Conservation (phyloP, 2,888 invertebrate species). For the Lamproptera curius region DNA sequence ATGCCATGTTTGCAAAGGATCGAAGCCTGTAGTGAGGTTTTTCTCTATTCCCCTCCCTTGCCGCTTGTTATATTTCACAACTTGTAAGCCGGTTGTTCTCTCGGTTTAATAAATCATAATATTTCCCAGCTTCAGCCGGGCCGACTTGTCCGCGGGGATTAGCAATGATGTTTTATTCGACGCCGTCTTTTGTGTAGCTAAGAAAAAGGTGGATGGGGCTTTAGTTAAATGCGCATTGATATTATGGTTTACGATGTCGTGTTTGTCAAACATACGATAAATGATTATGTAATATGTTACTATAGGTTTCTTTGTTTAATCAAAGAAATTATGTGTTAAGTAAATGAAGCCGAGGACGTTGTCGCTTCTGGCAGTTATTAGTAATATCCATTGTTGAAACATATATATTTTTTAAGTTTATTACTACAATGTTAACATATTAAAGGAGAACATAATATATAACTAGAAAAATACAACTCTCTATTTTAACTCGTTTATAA, state of each 20-base stretch:
- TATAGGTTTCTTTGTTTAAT: no score
- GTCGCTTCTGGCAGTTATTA: not conserved
- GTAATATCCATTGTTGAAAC: no score
- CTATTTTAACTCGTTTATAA: no score
- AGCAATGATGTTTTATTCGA: slow-evolving; percentile 55
- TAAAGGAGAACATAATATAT: no score
- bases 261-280: not conserved
- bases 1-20: slow-evolving; percentile 12
- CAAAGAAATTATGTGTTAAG: no score
- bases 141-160: slow-evolving; percentile 40
- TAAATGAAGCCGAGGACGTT: not conserved
- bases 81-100: slow-evolving; percentile 32
- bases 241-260: not conserved
- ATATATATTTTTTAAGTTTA: no score
- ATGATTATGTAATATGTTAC: not conserved
- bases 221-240: slow-evolving; percentile 5
- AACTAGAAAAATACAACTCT: no score
- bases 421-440: no score
- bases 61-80: slow-evolving; percentile 31
- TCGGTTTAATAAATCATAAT: slow-evolving; percentile 53
- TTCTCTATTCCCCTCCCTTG: slow-evolving; percentile 25
- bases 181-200: slow-evolving; percentile 36
- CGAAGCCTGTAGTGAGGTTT: slow-evolving; percentile 20
- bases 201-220: slow-evolving; percentile 15
- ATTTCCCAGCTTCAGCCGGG: slow-evolving; percentile 34